These are phyloP conservation scores for Corvus hawaiiensis DNA, from an alignment of 2,113 vertebrate species.

Conservation along the genomic window DNA sequence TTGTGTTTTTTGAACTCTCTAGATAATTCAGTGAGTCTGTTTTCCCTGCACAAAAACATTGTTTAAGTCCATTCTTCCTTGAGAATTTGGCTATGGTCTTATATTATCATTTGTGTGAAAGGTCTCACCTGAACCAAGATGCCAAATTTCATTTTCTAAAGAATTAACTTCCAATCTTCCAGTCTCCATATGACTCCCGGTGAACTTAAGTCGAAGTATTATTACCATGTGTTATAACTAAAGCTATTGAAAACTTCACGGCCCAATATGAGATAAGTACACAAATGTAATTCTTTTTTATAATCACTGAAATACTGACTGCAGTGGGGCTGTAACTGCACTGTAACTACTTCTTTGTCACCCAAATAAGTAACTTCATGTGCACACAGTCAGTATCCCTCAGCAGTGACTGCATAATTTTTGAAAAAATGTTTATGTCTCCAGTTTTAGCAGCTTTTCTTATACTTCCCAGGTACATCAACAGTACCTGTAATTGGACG, in stretches of 20 bases:
- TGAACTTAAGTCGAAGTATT: background rate
- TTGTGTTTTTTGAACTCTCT: background rate
- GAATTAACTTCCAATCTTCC: background rate
- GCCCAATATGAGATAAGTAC: background rate
- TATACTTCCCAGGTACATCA: background rate
- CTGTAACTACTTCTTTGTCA: background rate
- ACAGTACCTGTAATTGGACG: background rate
- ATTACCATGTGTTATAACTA: background rate
- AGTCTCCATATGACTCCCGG: background rate
- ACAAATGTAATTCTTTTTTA: background rate
- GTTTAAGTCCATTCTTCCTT: background rate
- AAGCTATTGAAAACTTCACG: background rate
- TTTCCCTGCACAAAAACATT: background rate
- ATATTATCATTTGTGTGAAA: background rate
- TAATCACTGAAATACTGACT: background rate
- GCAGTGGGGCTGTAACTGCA: background rate
- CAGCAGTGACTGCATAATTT: background rate
- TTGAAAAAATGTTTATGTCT: background rate
- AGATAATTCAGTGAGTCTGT: background rate
- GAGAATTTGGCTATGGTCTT: background rate
- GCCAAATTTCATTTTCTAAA: background rate
- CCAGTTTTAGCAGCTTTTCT: background rate
- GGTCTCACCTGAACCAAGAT: background rate
- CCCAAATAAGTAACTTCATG: background rate
- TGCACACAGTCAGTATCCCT: background rate